These are phyloP conservation scores for Stegodyphus mimosarum DNA, from an alignment of 1,140 invertebrate genomes.

Conservation along the genomic window DNA sequence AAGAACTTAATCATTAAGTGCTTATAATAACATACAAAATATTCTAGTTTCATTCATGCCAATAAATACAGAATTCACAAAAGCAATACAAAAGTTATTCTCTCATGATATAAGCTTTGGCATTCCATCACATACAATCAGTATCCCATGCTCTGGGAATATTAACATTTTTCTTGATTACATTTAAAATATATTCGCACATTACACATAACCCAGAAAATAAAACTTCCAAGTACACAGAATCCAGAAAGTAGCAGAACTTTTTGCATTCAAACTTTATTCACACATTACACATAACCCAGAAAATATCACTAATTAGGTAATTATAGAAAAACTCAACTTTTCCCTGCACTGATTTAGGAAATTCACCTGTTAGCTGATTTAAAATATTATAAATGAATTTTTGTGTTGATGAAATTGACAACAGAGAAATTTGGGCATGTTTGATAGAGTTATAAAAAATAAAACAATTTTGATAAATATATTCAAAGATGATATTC, in stretches of 20 bases:
- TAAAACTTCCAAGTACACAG: not conserved
- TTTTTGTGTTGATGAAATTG: too few relatives aligned
- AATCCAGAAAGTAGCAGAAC: not conserved
- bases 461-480: too few relatives aligned
- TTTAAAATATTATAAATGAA: too few relatives aligned
- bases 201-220: not conserved
- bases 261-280: not conserved
- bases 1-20: not conserved
- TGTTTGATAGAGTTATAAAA: too few relatives aligned
- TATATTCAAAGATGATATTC: too few relatives aligned
- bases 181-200: not conserved
- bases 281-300: not conserved
- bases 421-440: too few relatives aligned
- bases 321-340: too few relatives aligned
- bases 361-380: too few relatives aligned
- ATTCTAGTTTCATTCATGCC: conserved; percentile 29
- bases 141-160: not conserved
- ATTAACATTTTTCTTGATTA: not conserved
- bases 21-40: not conserved
- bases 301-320: not conserved
- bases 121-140: not conserved
- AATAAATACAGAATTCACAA: conserved; percentile 41
- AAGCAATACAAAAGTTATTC: conserved; percentile 18
- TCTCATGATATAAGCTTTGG: conserved; percentile 11
- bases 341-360: too few relatives aligned